These are phyloP conservation scores for Mastacembelus armatus DNA, from an alignment of 2,797 vertebrate species.

Conservation along the genomic window DNA sequence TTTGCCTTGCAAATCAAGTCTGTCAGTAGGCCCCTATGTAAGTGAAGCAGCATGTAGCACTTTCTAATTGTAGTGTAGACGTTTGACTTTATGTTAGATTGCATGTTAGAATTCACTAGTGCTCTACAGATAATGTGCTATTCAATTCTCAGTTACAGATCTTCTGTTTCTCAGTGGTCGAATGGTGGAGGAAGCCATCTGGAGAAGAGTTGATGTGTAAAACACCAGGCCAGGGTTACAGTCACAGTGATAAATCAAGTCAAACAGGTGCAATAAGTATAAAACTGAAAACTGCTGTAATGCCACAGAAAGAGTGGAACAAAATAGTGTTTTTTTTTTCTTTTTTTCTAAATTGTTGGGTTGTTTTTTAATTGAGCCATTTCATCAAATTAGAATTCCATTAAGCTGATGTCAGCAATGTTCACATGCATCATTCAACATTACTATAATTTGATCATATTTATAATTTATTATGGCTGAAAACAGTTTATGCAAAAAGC, in stretches of 20 bases:
- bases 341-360: not conserved
- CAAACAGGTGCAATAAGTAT: conserved; percentile 13
- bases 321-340: not conserved
- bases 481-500: conserved; percentile 25
- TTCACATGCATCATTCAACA: conserved; percentile 18
- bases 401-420: conserved; percentile 10
- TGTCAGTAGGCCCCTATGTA: too few relatives aligned
- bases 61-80: too few relatives aligned
- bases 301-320: not conserved
- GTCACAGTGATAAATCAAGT: conserved; percentile 8
- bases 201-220: conserved; percentile 27
- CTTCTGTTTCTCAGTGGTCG: too few relatives aligned
- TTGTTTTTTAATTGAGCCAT: not conserved
- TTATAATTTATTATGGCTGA: conserved; percentile 25
- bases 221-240: conserved; percentile 28
- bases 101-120: too few relatives aligned
- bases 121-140: too few relatives aligned
- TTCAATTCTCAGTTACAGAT: too few relatives aligned
- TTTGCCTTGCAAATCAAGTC: too few relatives aligned
- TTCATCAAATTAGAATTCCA: conserved; percentile 29
- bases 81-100: too few relatives aligned
- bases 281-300: conserved; percentile 6
- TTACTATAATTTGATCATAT: conserved; percentile 17
- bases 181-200: conserved; percentile 14
- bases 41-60: too few relatives aligned